phyloP scores from a whole-genome alignment of 2,797 vertebrate genomes.

The Coccyzus lansbergi region DNA sequence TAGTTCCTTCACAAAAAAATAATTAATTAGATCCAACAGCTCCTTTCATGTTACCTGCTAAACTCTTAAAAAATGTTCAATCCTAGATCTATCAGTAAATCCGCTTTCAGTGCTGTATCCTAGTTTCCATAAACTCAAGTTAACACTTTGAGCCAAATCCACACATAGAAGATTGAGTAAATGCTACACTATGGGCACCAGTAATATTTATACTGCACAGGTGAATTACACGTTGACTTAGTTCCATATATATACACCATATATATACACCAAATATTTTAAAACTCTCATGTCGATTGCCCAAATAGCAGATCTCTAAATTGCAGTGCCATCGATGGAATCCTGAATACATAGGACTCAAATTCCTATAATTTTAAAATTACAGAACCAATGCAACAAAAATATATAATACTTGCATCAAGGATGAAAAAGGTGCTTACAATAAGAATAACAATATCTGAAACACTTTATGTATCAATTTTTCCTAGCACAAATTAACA shows the following conservation, averaged over 20 bases:
- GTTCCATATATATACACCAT: neutral
- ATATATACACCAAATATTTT: neutral
- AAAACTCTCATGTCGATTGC: neutral
- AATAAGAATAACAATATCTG: neutral
- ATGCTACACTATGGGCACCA: neutral
- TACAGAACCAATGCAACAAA: neutral
- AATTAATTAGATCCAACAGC: neutral
- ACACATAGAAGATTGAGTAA: neutral
- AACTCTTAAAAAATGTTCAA: neutral
- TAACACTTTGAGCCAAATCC: neutral
- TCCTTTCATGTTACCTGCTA: neutral
- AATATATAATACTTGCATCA: neutral
- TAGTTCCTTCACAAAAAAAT: neutral
- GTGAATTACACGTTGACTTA: neutral
- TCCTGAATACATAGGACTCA: neutral
- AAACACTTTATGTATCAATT: neutral
- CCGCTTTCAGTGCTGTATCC: neutral
- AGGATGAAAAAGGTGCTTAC: neutral
- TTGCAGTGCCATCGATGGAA: neutral
- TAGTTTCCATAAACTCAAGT: neutral
- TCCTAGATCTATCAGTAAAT: neutral
- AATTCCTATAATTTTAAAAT: neutral
- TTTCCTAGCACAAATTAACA: neutral
- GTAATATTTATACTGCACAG: neutral
- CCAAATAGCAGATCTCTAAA: neutral